Evolutionary conservation across 2,797 vertebrate species (phyloP), one percentile per base, ranked within the genome.

Genomic region (Oryzias dopingdopingensis): DNA sequence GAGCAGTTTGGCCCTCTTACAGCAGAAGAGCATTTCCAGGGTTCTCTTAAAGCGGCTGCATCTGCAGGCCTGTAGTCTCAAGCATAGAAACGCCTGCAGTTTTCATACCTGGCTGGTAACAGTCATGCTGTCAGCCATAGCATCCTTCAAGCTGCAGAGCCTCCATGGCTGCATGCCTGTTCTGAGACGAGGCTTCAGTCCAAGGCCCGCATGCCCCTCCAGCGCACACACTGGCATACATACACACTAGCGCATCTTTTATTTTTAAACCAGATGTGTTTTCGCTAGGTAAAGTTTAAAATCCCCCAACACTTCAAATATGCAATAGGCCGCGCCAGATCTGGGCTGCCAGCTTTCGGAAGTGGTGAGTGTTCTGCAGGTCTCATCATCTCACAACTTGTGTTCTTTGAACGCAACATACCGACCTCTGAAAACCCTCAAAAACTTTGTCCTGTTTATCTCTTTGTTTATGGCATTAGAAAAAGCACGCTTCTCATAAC

Each of bases 201-300:
- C 81, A 82, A 78, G 62, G 61, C 65, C 67, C 23, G 56, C 62
- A 63, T 72, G 56, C 46, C 51, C 49, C 41, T 70, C 24, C 18
- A 29, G 24, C 26, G 51, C 49, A 52, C 42, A 14, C 32, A 59
- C 41, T 26, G 20, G 50, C 59, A 43, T 18, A 42, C 22, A 52
- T 58, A 69, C 43, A 62, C 55, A 68, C 55, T 62, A 75, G 52
- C 58, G 66, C 17, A 20, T 53, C 60, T 73, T 74, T 82, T 86
- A 89, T 87, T 91, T 89, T 85, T 81, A 89, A 86, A 86, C 82
- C 84, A 88, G 84, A 86, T 89, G 86, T 89, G 84, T 84, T 90
- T 91, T 90, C 88, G 88, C 86, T 88, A 86, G 88, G 87, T 77
- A 79, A 82, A 80, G 63, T 81, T 86, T 80, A 82, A 79, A 85